Evolutionary conservation across 2,113 vertebrate species (phyloP).

Genomic region (Cranoglanis bouderius): DNA sequence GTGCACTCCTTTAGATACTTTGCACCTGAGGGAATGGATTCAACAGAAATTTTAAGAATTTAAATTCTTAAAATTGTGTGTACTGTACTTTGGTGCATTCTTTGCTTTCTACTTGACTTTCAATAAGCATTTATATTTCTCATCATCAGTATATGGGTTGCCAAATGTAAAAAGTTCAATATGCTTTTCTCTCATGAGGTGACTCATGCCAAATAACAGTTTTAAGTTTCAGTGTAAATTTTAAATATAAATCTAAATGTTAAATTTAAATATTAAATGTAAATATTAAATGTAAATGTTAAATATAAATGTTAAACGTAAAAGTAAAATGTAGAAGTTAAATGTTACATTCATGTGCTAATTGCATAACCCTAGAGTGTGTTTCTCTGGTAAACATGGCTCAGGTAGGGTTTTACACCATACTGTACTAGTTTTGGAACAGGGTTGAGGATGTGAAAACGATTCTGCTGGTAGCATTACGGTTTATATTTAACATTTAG

Average conservation of each 20-base stretch:
- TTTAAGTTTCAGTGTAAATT: background rate
- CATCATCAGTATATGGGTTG: background rate
- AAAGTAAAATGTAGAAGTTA: background rate
- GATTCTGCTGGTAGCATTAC: background rate
- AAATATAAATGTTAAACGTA: background rate
- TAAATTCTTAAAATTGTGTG: too few species aligned
- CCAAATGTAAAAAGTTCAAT: background rate
- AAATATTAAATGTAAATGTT: background rate
- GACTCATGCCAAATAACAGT: background rate
- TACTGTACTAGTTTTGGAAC: background rate
- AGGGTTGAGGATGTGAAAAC: background rate
- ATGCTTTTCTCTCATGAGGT: background rate
- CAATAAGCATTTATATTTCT: background rate
- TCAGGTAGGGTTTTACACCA: background rate
- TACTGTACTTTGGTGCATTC: background rate
- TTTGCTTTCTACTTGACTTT: background rate
- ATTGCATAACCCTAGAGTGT: background rate
- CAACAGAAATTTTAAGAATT: background rate
- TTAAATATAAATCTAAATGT: background rate
- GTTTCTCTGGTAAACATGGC: background rate
- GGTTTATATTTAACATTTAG: background rate
- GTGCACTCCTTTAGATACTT: conserved; percentile 67
- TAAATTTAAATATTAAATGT: background rate
- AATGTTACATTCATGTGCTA: background rate
- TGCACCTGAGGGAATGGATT: conserved; percentile 57